Conservation (phyloP, 2,888 invertebrate genomes). For the Ryuthela nishihirai region DNA sequence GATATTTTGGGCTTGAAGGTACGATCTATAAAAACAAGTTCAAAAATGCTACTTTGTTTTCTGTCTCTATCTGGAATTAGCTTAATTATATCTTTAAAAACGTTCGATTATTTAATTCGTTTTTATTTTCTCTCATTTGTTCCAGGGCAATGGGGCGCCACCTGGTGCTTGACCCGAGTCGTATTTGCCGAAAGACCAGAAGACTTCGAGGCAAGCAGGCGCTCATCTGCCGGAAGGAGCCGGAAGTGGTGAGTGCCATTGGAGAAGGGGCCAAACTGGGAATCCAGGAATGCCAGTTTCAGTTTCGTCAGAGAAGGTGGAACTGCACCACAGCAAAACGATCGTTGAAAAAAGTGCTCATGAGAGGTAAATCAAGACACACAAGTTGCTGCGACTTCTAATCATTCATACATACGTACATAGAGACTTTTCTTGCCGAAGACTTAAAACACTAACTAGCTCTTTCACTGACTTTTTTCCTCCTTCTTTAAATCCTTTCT, state of each 20-base stretch:
- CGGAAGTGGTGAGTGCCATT: slow-evolving; percentile 71
- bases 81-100: too few species aligned
- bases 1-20: too few species aligned
- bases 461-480: too few species aligned
- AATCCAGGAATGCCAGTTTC: slow-evolving; percentile 80
- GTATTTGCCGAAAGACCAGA: slow-evolving; percentile 81
- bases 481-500: too few species aligned
- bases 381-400: too few species aligned
- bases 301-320: slow-evolving; percentile 80
- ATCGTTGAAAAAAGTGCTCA: slow-evolving; percentile 77
- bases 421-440: too few species aligned
- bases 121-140: background rate
- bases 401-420: too few species aligned
- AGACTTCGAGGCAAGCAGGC: slow-evolving; percentile 65
- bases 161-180: slow-evolving; percentile 80
- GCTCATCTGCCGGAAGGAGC: slow-evolving; percentile 71
- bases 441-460: too few species aligned
- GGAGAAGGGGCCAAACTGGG: slow-evolving; percentile 76
- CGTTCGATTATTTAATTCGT: too few species aligned
- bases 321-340: slow-evolving; percentile 78
- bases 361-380: slow-evolving; percentile 84
- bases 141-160: slow-evolving; percentile 61
- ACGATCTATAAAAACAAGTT: too few species aligned
- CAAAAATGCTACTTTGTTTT: too few species aligned
- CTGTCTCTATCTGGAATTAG: too few species aligned